phyloP scores from a whole-genome alignment of 2,888 invertebrate species.

The Agrochola macilenta region DNA sequence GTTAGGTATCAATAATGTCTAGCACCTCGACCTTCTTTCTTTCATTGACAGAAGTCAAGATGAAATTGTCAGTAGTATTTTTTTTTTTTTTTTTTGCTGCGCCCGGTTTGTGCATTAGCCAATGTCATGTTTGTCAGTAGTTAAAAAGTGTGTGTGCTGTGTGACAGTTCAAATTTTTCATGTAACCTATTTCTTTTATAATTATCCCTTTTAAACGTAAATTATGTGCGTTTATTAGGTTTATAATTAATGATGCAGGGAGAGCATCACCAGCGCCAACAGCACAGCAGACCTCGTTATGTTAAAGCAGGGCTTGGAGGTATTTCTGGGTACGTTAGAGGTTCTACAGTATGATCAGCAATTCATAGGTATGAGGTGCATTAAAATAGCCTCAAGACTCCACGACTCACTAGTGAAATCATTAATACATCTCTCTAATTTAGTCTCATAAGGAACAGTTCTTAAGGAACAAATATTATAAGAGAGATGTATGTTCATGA shows the following conservation, averaged over 20 bases:
- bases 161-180: background rate
- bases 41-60: slow-evolving; percentile 26
- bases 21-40: background rate
- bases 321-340: slow-evolving; percentile 45
- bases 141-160: background rate
- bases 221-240: background rate
- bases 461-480: no score
- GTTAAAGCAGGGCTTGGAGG: slow-evolving; percentile 36
- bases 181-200: background rate
- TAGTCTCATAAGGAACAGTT: no score
- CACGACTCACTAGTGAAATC: background rate
- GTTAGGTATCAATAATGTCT: background rate
- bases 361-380: background rate
- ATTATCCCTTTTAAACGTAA: slow-evolving; percentile 5
- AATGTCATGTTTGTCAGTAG: no score
- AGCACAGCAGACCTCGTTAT: background rate
- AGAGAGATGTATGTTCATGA: no score
- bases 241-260: slow-evolving; percentile 41
- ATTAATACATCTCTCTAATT: no score
- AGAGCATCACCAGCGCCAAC: background rate
- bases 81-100: no score
- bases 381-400: background rate
- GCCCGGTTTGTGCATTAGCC: no score
- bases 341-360: background rate
- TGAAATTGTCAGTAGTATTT: background rate